Evolutionary conservation across 2,888 invertebrate species (phyloP).

Genomic region (Apoda limacodes): DNA sequence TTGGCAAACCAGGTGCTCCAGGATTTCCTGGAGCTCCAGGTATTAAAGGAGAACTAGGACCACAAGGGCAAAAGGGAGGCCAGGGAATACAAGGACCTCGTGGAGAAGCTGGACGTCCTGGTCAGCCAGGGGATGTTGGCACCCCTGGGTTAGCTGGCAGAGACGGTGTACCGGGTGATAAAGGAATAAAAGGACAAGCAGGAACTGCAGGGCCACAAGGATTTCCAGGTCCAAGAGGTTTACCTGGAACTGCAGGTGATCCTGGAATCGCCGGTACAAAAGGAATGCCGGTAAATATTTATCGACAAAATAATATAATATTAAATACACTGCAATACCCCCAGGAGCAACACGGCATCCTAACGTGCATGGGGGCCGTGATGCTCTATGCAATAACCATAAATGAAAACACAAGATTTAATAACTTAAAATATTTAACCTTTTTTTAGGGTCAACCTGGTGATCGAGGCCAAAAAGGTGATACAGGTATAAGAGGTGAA

Average conservation of each 20-base stretch:
- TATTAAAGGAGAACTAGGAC: slow-evolving; percentile 83
- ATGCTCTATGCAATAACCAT: too few relatives aligned
- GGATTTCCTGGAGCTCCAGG: slow-evolving; percentile 88
- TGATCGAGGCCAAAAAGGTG: slow-evolving; percentile 85
- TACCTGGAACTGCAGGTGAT: slow-evolving; percentile 80
- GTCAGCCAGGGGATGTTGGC: slow-evolving; percentile 81
- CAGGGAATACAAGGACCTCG: slow-evolving; percentile 85
- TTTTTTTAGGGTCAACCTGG: slow-evolving; percentile 76
- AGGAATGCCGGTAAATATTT: slow-evolving; percentile 74
- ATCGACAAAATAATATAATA: neutral
- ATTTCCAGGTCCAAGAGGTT: slow-evolving; percentile 84
- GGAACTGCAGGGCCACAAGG: slow-evolving; percentile 84
- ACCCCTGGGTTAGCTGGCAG: slow-evolving; percentile 80
- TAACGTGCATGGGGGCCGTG: too few relatives aligned
- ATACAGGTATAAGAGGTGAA: slow-evolving; percentile 82
- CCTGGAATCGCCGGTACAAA: slow-evolving; percentile 80
- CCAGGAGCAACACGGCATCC: too few relatives aligned
- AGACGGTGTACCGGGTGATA: slow-evolving; percentile 85
- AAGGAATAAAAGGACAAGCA: slow-evolving; percentile 78
- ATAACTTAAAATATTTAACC: slow-evolving; percentile 2
- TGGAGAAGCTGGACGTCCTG: slow-evolving; percentile 84
- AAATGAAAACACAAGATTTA: too few relatives aligned
- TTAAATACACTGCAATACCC: too few relatives aligned
- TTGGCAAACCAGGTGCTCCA: slow-evolving; percentile 86
- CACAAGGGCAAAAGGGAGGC: slow-evolving; percentile 81